A percentile compares a stretch with the other conserved stretches of the same genome.
Evolutionary conservation across 2,113 vertebrate species (phyloP).

Genomic region (Trematomus loennbergii): DNA sequence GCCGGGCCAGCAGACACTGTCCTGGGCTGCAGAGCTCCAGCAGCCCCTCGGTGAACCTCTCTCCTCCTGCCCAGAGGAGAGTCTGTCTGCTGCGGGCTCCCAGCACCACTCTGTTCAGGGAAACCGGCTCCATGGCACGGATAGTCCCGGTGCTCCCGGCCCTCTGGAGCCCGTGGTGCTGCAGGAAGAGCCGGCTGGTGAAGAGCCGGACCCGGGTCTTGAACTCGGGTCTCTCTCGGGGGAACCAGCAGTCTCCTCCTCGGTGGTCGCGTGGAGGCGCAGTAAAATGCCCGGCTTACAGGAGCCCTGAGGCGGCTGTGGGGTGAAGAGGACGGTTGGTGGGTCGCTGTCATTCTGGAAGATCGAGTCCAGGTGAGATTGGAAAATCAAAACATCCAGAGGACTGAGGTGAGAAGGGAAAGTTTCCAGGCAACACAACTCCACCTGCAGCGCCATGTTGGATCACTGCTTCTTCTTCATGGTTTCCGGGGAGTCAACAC

Average conservation of each 20-base stretch:
- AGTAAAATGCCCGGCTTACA: slow-evolving; percentile 69
- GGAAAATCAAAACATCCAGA: slow-evolving; percentile 67
- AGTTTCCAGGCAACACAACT: slow-evolving; percentile 59
- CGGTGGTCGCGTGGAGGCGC: slow-evolving; percentile 64
- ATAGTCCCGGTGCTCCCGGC: slow-evolving; percentile 45
- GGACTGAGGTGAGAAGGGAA: slow-evolving; percentile 75
- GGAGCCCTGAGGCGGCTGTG: slow-evolving; percentile 33
- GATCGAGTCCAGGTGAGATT: slow-evolving; percentile 54
- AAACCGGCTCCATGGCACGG: slow-evolving; percentile 64
- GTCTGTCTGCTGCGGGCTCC: slow-evolving; percentile 74
- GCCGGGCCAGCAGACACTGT: slow-evolving; percentile 74
- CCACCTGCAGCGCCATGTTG: slow-evolving; percentile 73
- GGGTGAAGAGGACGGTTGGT: slow-evolving; percentile 79
- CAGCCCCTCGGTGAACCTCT: slow-evolving; percentile 68
- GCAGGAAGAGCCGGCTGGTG: slow-evolving; percentile 71
- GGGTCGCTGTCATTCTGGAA: slow-evolving; percentile 55
- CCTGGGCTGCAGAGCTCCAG: slow-evolving; percentile 71
- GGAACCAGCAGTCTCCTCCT: slow-evolving; percentile 66
- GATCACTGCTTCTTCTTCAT: accelerated
- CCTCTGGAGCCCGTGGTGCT: slow-evolving; percentile 67
- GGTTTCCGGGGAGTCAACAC: not conserved
- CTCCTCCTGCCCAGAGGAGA: slow-evolving; percentile 70
- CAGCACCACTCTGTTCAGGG: slow-evolving; percentile 75
- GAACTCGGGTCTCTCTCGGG: not conserved
- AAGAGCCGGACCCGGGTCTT: slow-evolving; percentile 74